phyloP scores from a whole-genome alignment of 2,797 vertebrate species.

The Pseudochirops corinnae region DNA sequence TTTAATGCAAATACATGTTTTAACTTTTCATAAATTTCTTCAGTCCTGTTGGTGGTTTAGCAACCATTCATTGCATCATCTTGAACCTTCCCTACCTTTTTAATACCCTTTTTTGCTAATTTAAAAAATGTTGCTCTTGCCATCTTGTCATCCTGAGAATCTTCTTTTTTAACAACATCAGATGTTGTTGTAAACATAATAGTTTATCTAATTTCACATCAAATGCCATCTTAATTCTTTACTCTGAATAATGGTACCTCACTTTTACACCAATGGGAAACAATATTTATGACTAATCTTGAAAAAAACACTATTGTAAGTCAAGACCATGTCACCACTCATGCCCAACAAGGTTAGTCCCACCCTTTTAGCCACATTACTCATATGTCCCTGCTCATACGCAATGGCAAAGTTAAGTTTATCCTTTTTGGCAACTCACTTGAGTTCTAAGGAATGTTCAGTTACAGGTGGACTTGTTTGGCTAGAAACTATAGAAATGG shows the following conservation, averaged over 20 bases:
- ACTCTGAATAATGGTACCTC: neutral
- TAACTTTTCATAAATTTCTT: neutral
- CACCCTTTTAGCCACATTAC: neutral
- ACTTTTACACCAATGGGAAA: neutral
- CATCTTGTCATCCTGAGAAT: neutral
- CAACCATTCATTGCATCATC: neutral
- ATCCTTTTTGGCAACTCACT: neutral
- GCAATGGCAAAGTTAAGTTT: neutral
- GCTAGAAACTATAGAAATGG: no score
- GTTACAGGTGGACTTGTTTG: neutral
- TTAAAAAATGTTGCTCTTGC: neutral
- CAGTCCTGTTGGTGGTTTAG: neutral
- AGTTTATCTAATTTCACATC: neutral
- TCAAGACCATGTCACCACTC: neutral
- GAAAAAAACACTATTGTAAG: neutral
- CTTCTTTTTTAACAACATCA: neutral
- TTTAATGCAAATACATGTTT: neutral
- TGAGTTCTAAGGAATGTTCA: accelerated
- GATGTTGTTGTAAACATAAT: neutral
- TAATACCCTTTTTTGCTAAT: neutral
- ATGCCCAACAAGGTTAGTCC: neutral
- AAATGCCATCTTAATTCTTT: neutral
- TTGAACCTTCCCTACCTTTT: neutral
- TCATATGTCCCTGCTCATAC: neutral
- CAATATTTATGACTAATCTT: neutral